Base-by-base conservation (phyloP, 2,113 vertebrate genomes). In the Willisornis vidua region DNA sequence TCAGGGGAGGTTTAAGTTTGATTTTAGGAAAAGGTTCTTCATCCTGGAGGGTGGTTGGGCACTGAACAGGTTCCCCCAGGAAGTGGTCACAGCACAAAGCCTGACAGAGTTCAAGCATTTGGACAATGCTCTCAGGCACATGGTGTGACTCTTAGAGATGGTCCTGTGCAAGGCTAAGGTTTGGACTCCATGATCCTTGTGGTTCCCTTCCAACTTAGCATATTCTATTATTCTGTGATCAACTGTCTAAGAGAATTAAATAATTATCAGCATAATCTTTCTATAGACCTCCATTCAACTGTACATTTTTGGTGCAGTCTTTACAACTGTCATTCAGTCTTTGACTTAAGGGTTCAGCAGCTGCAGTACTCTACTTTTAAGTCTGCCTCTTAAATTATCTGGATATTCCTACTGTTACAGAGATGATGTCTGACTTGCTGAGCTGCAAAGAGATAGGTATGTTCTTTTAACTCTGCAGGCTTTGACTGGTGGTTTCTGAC, bases 381-480 rank as follows among this genome's bases (percentile, higher is more conserved):
- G 54, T 46, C 74, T 90, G 41, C 63, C 78, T 94, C 87, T 93
- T 95, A 91, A 91, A 94, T 95, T 82, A 90, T 19, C 54, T 91
- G 74, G 55, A 74, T 73, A 70, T 87, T 94, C 62, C 29, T 62
- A 49, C 23, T 35, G 66, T 9, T 85, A 14, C 54, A 70, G 67
- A 58, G 46, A 63, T 28, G 35, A 16, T 77, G 58, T 75, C 52
- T 95, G 75, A 66, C 62, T 91, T 87, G 61, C 59, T 66, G 62
- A 85, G 37, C 37, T 91, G 88, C 75, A 87, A 66, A 89, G 87
- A 78, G 51, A 89, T 37, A 93, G 12, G 3, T 23, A 49, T 16
- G 18, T 70, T 81, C 92, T 94, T 91, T 95, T 68, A 94, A 89
- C 74, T 85, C 58, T 70, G 45, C 67, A 43, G 37, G 59, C 58